Conservation (phyloP, 2,888 invertebrate species). For the Drosophila demipolita region DNA sequence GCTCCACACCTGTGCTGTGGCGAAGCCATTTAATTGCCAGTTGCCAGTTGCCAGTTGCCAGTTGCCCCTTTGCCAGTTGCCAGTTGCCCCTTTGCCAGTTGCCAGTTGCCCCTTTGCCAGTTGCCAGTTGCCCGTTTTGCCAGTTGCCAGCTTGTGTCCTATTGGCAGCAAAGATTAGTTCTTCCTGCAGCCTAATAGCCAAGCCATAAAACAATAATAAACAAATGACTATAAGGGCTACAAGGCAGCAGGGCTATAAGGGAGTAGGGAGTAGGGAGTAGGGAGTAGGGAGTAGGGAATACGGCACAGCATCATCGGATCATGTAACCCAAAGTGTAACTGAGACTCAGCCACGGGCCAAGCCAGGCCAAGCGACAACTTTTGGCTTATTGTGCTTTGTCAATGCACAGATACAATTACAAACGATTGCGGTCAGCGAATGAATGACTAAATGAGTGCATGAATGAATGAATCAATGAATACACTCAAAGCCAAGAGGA, state of each 20-base stretch:
- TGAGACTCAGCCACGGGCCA: conserved; percentile 57
- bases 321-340: conserved; percentile 68
- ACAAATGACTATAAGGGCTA: conserved; percentile 9
- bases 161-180: conserved; percentile 47
- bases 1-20: conserved; percentile 49
- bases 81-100: not conserved
- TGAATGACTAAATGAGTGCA: conserved; percentile 42
- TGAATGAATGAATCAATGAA: conserved; percentile 18
- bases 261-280: too few relatives aligned
- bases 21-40: conserved; percentile 58
- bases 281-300: too few relatives aligned
- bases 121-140: not conserved
- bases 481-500: too few relatives aligned
- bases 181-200: conserved; percentile 67
- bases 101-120: not conserved
- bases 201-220: conserved; percentile 67
- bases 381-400: conserved; percentile 73
- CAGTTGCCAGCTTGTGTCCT: not conserved
- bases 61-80: not conserved
- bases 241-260: not conserved
- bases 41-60: not conserved
- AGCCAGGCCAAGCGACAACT: conserved; percentile 49
- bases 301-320: conserved; percentile 32
- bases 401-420: conserved; percentile 77
- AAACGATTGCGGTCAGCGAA: conserved; percentile 71